Evolutionary conservation across 2,888 invertebrate species (phyloP), one percentile per base, ranked within the genome.

Genomic region (Tanypteryx hageni): DNA sequence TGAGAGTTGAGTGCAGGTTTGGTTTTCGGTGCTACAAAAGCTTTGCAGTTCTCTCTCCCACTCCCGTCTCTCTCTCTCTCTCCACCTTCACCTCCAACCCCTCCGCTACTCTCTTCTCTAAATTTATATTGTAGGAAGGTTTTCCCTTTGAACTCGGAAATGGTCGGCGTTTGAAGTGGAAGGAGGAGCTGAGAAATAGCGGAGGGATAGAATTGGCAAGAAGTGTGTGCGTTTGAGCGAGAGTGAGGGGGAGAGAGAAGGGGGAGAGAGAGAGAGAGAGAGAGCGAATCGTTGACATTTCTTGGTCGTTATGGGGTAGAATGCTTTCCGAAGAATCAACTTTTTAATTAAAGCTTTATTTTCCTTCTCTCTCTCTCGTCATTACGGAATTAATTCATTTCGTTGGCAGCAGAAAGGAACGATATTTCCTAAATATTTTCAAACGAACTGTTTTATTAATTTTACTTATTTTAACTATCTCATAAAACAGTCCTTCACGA

Each of bases 171-270:
- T 86, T 22, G 86, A 86, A 56, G 59, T 18, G 22, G 59, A 44
- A 18, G 82, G n/a, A 44, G 22, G 86, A 58, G 31, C n/a, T 58
- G 22, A 61, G n/a, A 61, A 18, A 22, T 22, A 22, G 27, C 31
- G 31, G n/a, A 92, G 16, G 92, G 64, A 68, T 59, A 68, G 64
- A 92, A 92, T 68, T 92, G 68, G 81, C 57, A 92, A 31, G 44
- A 92, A 92, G 68, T 44, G 92, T 44, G 64, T 68, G 68, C 44
- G 64, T 61, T 44, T 18, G 44, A 44, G 22, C 31, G 18, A 27
- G 86, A 27, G 44, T 13, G 59, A 59, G 58, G 13, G 86, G 11
- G 27, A 86, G 58, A 86, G 86, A 56, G 86, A 91, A 11, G 27
- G 91, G 3, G 64, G 91, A 22, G 16, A 31, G n/a, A 56, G 31